Base-by-base conservation (phyloP, 2,797 vertebrate genomes). In the Enteromius afrohamiltoni region DNA sequence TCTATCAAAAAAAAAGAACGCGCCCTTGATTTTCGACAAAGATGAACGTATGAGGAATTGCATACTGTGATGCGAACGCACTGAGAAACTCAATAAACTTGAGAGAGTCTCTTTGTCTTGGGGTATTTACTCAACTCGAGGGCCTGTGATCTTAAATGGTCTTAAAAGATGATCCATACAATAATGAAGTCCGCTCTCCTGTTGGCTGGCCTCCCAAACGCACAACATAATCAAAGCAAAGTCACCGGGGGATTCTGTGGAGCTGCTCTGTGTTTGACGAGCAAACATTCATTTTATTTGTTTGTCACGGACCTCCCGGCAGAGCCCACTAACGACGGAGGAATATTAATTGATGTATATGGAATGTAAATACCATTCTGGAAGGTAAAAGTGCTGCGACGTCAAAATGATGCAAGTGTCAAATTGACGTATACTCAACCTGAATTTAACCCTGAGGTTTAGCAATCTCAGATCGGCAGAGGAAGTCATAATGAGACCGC, bases 141-240 rank as follows among this genome's bases (percentile, higher is more conserved):
- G 89, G 67, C 86, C 74, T 88, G 86, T 94, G 94, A 95, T 95
- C 92, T 92, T 95, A 94, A 95, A 93, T 74, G 92, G 90, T 93
- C 91, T 93, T 93, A 95, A 95, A 95, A 94, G 94, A 95, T 94
- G 94, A 95, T 95, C 94, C 93, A 95, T 95, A 94, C 89, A 85
- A 93, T 95, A 94, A 95, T 95, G 93, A 93, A 94, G 93, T 92
- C 88, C 85, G 87, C 89, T 88, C 88, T 86, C 86, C 83, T 51
- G 79, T 88, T 94, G 94, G 94, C 92, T 83, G 1, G 14, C 16
- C 19, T 93, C 95, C 94, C 89, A 53, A 90, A 91, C 21, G 83
- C 53, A 55, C 84, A 90, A 93, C 91, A 92, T 90, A 91, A 93
- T 94, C 91, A 92, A 92, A 88, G 86, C 26, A 3, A 71, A 92